Conservation (phyloP, 2,888 invertebrate species). For the Phytoseiulus persimilis region DNA sequence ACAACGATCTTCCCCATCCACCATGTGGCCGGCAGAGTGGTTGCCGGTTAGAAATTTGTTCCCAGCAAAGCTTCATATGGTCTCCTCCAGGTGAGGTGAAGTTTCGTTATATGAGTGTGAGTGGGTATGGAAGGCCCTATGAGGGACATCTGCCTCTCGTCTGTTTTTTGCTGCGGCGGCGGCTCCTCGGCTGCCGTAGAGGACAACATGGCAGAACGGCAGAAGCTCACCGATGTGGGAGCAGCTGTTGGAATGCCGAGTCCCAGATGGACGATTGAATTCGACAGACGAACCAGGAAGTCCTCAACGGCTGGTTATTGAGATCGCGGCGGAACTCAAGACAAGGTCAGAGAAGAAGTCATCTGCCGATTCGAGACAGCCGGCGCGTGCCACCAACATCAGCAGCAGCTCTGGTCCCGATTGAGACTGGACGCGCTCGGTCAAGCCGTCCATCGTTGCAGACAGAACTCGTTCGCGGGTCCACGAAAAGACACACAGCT, state of each 20-base stretch:
- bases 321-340: constrained; percentile 5
- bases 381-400: background rate
- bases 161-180: background rate
- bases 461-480: too few species aligned
- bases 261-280: background rate
- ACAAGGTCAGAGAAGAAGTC: background rate
- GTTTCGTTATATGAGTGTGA: background rate
- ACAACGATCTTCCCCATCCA: background rate
- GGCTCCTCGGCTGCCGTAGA: background rate
- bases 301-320: background rate
- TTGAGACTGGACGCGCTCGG: too few species aligned
- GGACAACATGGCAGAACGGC: background rate
- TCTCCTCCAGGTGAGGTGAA: background rate
- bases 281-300: constrained; percentile 5
- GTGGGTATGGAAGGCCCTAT: background rate
- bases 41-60: background rate
- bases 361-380: background rate
- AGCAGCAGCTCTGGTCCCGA: background rate
- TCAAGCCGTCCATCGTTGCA: too few species aligned
- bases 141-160: background rate
- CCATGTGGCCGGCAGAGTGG: background rate
- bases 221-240: background rate
- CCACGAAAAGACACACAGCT: too few species aligned
- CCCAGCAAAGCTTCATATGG: background rate
- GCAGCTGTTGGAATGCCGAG: background rate